phyloP scores from a whole-genome alignment of 2,113 vertebrate species.

The Aldabrachelys gigantea region DNA sequence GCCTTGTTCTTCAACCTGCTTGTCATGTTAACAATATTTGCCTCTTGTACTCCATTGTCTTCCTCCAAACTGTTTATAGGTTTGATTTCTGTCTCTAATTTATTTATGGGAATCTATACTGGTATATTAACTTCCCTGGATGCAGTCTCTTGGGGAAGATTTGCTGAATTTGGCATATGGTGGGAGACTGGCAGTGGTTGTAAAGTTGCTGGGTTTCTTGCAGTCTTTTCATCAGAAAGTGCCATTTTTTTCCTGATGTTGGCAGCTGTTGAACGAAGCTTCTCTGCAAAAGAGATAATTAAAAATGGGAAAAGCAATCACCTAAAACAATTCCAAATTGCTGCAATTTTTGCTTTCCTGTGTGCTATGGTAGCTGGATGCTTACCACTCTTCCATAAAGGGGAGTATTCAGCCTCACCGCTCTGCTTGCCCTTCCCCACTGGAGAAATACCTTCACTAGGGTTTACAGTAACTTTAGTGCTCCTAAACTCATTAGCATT shows the following conservation, averaged over 20 bases:
- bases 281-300: conserved; percentile 85
- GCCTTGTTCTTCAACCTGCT: conserved; percentile 92
- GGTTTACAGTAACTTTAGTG: conserved; percentile 92
- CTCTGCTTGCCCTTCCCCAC: conserved; percentile 95
- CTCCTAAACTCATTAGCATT: conserved; percentile 93
- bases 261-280: conserved; percentile 91
- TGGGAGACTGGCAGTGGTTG: conserved; percentile 96
- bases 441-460: conserved; percentile 85
- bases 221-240: conserved; percentile 94
- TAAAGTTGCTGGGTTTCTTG: conserved; percentile 89
- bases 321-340: conserved; percentile 80
- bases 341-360: conserved; percentile 83
- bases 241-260: conserved; percentile 89
- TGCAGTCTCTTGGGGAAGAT: conserved; percentile 92
- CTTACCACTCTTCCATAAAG: conserved; percentile 85
- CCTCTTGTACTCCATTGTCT: conserved; percentile 77
- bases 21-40: conserved; percentile 89
- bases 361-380: conserved; percentile 86
- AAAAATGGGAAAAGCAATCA: conserved; percentile 83
- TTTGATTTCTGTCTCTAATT: conserved; percentile 91
- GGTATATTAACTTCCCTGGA: conserved; percentile 91
- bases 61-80: conserved; percentile 90
- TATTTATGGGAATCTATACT: conserved; percentile 92
- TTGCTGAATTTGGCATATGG: conserved; percentile 93
- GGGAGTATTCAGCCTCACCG: conserved; percentile 86